Percentiles rank a stretch among this genome's conserved stretches.
These are phyloP conservation scores for Eira barbara DNA, from an alignment of 2,113 vertebrate genomes.

Conservation along the genomic window DNA sequence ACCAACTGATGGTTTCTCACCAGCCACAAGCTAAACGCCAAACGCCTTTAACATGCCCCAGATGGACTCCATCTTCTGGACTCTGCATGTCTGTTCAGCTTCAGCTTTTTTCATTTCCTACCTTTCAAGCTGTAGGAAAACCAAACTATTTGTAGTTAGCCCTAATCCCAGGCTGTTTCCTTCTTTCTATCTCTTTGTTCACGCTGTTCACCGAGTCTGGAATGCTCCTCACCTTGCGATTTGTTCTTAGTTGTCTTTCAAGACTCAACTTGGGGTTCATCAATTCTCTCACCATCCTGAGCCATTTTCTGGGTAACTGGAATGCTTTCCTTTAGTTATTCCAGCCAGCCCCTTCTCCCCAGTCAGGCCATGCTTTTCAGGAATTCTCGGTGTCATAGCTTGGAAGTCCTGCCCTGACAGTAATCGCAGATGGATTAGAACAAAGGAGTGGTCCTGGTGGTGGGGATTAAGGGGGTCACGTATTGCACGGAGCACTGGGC, in stretches of 20 bases:
- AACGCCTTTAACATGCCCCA: neutral
- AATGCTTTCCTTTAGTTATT: neutral
- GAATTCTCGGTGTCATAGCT: neutral
- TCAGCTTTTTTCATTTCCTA: neutral
- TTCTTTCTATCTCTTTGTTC: neutral
- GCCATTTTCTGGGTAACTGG: neutral
- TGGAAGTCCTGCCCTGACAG: neutral
- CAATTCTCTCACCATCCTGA: neutral
- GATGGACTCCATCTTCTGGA: neutral
- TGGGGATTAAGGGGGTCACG: too few relatives aligned
- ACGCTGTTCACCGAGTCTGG: neutral
- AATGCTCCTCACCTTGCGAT: neutral
- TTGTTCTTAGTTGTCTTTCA: neutral
- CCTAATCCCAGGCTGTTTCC: neutral
- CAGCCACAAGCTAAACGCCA: neutral
- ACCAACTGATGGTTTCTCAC: neutral
- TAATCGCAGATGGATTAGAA: neutral
- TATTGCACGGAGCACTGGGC: too few relatives aligned
- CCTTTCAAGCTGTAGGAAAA: neutral
- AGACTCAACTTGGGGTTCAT: neutral
- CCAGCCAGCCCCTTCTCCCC: neutral
- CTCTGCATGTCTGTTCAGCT: neutral
- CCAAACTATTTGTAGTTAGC: neutral
- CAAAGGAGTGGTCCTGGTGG: too few relatives aligned
- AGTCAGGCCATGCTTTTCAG: neutral